These are phyloP conservation scores for Brachionus plicatilis DNA, from an alignment of 1,140 invertebrate genomes.

Conservation along the genomic window DNA sequence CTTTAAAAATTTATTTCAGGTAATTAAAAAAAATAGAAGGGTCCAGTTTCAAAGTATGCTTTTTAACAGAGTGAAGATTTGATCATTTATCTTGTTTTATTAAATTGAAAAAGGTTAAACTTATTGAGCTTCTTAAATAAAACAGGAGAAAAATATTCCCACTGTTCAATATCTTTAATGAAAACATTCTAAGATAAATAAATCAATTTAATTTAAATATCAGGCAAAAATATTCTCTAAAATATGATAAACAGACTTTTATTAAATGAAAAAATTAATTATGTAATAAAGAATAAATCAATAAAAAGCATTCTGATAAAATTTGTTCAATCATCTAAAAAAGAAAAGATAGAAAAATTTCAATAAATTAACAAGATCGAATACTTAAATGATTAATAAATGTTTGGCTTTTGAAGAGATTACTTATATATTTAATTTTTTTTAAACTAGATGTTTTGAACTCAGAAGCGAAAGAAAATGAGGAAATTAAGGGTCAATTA, in stretches of 20 bases:
- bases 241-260: neutral
- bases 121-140: neutral
- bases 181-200: neutral
- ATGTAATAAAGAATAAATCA: neutral
- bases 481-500: constrained; percentile 4
- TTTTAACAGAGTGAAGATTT: too few species aligned
- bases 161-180: neutral
- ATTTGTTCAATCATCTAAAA: neutral
- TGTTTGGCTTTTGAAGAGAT: neutral
- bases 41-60: too few species aligned
- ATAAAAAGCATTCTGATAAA: neutral
- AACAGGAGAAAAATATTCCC: too few species aligned
- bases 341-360: neutral
- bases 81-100: too few species aligned
- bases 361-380: neutral
- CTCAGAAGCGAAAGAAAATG: constrained; percentile 20
- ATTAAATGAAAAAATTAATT: neutral
- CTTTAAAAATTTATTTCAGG: too few species aligned
- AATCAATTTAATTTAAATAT: neutral
- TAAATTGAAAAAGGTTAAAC: too few species aligned
- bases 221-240: neutral
- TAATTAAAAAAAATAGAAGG: too few species aligned
- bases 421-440: neutral
- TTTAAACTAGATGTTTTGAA: neutral
- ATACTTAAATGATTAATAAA: neutral